phyloP scores from a whole-genome alignment of 37 sponge, comb jelly and placozoan genomes.

The Axinella damicornis region DNA sequence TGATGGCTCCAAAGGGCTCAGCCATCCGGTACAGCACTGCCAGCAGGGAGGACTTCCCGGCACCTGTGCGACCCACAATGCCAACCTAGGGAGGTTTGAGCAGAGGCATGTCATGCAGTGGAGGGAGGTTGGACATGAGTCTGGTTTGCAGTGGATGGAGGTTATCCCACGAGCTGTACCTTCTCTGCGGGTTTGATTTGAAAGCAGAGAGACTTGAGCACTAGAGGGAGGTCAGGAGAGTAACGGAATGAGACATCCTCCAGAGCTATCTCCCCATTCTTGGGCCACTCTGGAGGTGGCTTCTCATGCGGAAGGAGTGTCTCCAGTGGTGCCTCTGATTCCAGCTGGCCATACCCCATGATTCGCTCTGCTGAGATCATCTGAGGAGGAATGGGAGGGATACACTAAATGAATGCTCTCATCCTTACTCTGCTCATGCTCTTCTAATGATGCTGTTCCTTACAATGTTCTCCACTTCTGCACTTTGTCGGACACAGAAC shows the following conservation, averaged over 20 bases:
- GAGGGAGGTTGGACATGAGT: too few relatives aligned
- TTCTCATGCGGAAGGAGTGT: slow-evolving; percentile 31
- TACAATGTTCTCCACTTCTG: slow-evolving; percentile 85
- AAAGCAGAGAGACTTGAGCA: slow-evolving; percentile 63
- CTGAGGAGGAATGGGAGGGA: slow-evolving; percentile 25
- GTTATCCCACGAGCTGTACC: slow-evolving; percentile 26
- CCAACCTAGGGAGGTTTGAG: slow-evolving; percentile 64
- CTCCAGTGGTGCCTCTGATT: slow-evolving; percentile 72
- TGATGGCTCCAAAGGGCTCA: slow-evolving; percentile 80
- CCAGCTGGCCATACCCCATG: slow-evolving; percentile 65
- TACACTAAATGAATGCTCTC: too few relatives aligned
- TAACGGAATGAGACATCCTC: slow-evolving; percentile 65
- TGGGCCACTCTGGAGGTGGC: slow-evolving; percentile 80
- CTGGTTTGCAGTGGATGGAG: too few relatives aligned
- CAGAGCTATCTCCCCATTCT: slow-evolving; percentile 51
- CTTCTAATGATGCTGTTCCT: slow-evolving; percentile 3
- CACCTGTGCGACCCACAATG: slow-evolving; percentile 94
- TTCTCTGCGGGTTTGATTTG: slow-evolving; percentile 71
- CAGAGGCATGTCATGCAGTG: too few relatives aligned
- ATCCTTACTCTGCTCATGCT: too few relatives aligned
- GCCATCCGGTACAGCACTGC: slow-evolving; percentile 88
- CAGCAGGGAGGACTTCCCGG: slow-evolving; percentile 91
- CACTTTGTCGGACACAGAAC: slow-evolving; percentile 76
- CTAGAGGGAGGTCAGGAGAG: slow-evolving; percentile 45
- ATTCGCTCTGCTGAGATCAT: slow-evolving; percentile 87